phyloP scores from a whole-genome alignment of 2,888 invertebrate species.

The Chrysina gloriosa region DNA sequence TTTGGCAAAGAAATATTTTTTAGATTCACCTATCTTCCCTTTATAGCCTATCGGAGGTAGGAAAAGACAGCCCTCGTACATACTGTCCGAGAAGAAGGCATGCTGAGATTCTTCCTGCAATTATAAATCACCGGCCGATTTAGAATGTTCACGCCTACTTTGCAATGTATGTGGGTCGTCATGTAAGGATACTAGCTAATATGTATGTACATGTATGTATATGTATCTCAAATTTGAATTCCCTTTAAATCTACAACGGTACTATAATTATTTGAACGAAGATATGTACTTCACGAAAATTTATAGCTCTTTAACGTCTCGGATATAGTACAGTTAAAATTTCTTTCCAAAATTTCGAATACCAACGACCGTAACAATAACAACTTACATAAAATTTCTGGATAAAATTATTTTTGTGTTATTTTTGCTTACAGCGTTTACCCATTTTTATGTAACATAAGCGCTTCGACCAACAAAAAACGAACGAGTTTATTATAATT shows the following conservation, averaged over 20 bases:
- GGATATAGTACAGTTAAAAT: not conserved
- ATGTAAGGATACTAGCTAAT: too few relatives aligned
- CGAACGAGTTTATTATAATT: constrained; percentile 22
- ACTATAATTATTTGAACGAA: not conserved
- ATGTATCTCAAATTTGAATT: too few relatives aligned
- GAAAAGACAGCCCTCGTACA: too few relatives aligned
- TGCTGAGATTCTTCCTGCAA: too few relatives aligned
- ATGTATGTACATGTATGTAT: too few relatives aligned
- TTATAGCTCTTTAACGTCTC: not conserved
- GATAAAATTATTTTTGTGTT: not conserved
- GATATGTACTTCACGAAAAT: not conserved
- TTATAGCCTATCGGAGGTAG: too few relatives aligned
- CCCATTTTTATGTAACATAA: not conserved
- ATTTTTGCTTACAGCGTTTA: constrained; percentile 2
- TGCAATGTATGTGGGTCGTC: too few relatives aligned
- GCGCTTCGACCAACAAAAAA: not conserved
- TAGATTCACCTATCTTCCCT: too few relatives aligned
- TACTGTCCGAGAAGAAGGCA: too few relatives aligned
- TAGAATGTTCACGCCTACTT: too few relatives aligned
- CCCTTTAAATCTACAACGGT: not conserved
- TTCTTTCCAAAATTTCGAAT: not conserved
- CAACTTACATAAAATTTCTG: constrained; percentile 1
- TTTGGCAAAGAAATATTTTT: too few relatives aligned
- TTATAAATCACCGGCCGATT: too few relatives aligned
- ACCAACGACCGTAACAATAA: not conserved